Conservation (phyloP, 30 jellyfish, hydroid and myxozoan species). For the Catostylus mosaicus region DNA sequence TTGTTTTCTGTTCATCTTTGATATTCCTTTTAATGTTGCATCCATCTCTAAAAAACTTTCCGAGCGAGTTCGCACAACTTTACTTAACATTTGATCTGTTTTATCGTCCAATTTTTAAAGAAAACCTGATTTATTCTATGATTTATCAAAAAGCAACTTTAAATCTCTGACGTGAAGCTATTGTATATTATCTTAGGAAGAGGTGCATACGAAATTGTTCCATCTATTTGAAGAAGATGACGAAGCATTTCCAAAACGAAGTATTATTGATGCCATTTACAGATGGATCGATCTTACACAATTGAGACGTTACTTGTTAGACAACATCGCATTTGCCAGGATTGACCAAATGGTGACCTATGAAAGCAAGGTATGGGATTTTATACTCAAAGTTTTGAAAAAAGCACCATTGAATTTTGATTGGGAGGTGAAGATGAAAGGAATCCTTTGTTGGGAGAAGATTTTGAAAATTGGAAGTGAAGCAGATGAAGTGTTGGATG, state of each 20-base stretch:
- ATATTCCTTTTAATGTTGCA: no score
- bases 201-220: conserved; percentile 13
- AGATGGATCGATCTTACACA: conserved; percentile 36
- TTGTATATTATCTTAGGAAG: conserved; percentile 20
- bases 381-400: conserved; percentile 18
- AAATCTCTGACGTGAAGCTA: no score
- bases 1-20: no score
- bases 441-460: conserved; percentile 54
- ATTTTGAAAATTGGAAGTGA: not conserved
- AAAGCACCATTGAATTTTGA: conserved; percentile 46
- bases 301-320: not conserved
- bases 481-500: not conserved
- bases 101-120: no score
- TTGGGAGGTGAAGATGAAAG: conserved; percentile 71
- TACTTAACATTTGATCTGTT: no score
- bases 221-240: conserved; percentile 23
- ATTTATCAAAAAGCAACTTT: no score
- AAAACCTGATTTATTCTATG: no score
- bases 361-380: conserved; percentile 7
- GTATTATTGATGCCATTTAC: conserved; percentile 27
- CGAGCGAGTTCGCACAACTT: no score
- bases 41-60: no score
- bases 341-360: not conserved
- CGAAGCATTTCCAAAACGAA: conserved; percentile 65
- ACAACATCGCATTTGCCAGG: not conserved